Evolutionary conservation across 2,888 invertebrate species (phyloP).

Genomic region (Microctonus aethiopoides): DNA sequence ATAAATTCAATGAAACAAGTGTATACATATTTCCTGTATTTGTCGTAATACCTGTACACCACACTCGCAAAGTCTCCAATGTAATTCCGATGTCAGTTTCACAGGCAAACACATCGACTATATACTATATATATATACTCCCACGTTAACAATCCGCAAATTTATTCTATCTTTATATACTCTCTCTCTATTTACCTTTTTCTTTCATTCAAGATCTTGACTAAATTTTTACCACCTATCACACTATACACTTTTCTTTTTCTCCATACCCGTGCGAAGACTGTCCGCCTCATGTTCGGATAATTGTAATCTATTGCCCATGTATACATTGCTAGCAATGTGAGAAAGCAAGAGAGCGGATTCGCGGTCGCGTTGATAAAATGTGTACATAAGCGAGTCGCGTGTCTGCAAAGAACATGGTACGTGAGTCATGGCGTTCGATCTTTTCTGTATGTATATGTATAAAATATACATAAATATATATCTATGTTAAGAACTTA

Average conservation of each 20-base stretch:
- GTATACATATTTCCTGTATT: background rate
- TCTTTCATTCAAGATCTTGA: background rate
- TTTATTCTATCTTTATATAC: constrained; percentile 5
- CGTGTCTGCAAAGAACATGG: constrained; percentile 31
- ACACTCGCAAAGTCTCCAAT: background rate
- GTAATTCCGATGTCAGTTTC: constrained; percentile 9
- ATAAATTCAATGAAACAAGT: background rate
- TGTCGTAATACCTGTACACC: background rate
- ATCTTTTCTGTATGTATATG: constrained; percentile 3
- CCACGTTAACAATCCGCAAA: constrained; percentile 36
- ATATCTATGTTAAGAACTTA: background rate
- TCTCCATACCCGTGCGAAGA: constrained; percentile 23
- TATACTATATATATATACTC: constrained; percentile 32
- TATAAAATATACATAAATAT: constrained; percentile 11
- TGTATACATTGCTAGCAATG: constrained; percentile 19
- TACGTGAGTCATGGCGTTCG: constrained; percentile 22
- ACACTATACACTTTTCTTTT: background rate
- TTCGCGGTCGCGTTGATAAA: constrained; percentile 54
- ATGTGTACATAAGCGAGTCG: constrained; percentile 47
- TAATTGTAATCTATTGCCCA: constrained; percentile 65
- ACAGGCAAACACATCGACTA: constrained; percentile 1
- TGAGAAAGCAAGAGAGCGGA: constrained; percentile 35
- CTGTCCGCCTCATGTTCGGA: constrained; percentile 57
- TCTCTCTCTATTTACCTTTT: constrained; percentile 5
- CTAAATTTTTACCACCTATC: background rate